Evolutionary conservation across 2,888 invertebrate species (phyloP).

Genomic region (Cactoblastis cactorum): DNA sequence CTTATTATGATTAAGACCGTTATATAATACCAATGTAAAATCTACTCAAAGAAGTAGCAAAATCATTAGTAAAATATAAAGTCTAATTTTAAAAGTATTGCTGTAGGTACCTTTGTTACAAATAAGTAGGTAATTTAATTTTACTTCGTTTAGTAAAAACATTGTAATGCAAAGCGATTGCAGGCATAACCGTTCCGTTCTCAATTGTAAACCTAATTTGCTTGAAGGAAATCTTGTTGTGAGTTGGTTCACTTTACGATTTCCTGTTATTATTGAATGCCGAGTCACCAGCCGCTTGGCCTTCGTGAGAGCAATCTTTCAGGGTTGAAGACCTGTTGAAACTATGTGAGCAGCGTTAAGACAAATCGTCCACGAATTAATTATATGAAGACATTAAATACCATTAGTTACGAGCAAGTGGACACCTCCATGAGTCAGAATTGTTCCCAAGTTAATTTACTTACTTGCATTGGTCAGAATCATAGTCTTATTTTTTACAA

Average conservation of each 20-base stretch:
- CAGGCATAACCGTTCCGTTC: constrained; percentile 4
- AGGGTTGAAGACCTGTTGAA: constrained; percentile 9
- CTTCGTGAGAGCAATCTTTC: constrained; percentile 16
- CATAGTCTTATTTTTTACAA: background rate
- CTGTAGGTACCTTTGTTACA: too few relatives aligned
- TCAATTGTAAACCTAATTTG: constrained; percentile 25
- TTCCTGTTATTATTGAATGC: constrained; percentile 32
- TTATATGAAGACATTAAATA: background rate
- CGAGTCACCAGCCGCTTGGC: constrained; percentile 20
- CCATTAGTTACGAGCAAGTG: background rate
- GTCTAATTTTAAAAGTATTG: background rate
- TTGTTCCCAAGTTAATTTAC: background rate
- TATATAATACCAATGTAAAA: too few relatives aligned
- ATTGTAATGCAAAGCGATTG: background rate
- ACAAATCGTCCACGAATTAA: background rate
- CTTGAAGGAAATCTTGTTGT: constrained; percentile 22
- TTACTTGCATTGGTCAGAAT: background rate
- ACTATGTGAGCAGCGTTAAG: background rate
- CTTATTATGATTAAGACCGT: too few relatives aligned
- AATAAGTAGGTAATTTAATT: background rate
- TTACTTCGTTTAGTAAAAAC: background rate
- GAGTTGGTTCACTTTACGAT: constrained; percentile 25
- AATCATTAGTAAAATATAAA: background rate
- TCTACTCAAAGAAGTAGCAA: too few relatives aligned
- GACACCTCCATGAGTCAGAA: background rate